Evolutionary conservation across 2,113 vertebrate species (phyloP).

Genomic region (Eurystomus gularis): DNA sequence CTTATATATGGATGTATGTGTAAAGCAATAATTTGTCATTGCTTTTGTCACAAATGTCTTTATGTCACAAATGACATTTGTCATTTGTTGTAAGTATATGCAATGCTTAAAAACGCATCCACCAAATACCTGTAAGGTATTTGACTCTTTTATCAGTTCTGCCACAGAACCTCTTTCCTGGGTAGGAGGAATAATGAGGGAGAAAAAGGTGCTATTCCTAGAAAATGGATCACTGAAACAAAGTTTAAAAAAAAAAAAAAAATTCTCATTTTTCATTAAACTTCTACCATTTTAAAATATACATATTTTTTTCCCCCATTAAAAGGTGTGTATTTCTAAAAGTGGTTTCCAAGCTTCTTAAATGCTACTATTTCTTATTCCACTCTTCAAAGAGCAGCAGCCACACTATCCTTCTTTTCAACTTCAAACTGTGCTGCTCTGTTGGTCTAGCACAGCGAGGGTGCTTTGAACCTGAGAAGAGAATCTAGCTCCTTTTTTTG

Average conservation of each 20-base stretch:
- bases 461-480: slow-evolving; percentile 73
- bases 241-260: slow-evolving; percentile 52
- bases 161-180: background rate
- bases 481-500: slow-evolving; percentile 67
- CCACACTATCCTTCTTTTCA: slow-evolving; percentile 62
- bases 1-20: background rate
- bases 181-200: slow-evolving; percentile 1
- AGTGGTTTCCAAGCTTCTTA: slow-evolving; percentile 63
- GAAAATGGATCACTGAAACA: slow-evolving; percentile 39
- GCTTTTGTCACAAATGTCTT: no score
- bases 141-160: slow-evolving; percentile 1
- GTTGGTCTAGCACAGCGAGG: slow-evolving; percentile 59
- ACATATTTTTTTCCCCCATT: background rate
- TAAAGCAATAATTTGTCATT: background rate
- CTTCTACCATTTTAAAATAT: background rate
- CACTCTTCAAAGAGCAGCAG: slow-evolving; percentile 72
- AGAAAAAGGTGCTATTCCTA: slow-evolving; percentile 35
- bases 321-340: slow-evolving; percentile 32
- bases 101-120: background rate
- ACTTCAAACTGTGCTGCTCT: slow-evolving; percentile 74
- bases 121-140: background rate
- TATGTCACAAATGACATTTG: no score
- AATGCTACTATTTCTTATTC: slow-evolving; percentile 70
- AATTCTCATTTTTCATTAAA: slow-evolving; percentile 37
- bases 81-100: no score